Evolutionary conservation across 2,113 vertebrate genomes (phyloP).

Genomic region (Thermophis baileyi): DNA sequence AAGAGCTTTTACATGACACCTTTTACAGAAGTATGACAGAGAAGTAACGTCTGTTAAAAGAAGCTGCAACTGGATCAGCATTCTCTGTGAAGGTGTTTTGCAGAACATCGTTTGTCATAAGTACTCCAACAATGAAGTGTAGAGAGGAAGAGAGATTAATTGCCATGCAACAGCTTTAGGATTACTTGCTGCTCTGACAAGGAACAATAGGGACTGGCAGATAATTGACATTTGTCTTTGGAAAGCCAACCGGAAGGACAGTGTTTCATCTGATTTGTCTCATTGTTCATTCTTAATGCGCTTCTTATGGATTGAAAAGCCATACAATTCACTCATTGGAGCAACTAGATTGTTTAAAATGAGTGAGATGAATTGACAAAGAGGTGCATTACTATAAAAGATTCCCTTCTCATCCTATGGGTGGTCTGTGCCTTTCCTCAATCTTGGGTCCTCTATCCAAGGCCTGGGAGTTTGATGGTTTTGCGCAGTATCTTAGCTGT

Average conservation of each 20-base stretch:
- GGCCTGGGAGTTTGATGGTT: not conserved
- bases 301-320: conserved; percentile 1
- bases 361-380: conserved; percentile 36
- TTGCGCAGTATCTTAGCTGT: not conserved
- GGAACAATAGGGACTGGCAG: not conserved
- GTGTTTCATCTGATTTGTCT: conserved; percentile 39
- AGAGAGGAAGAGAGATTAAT: conserved; percentile 38
- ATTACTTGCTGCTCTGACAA: not conserved
- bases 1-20: conserved; percentile 22
- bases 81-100: not conserved
- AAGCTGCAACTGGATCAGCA: not conserved
- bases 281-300: conserved; percentile 41
- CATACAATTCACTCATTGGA: not conserved
- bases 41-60: conserved; percentile 5
- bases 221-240: not conserved
- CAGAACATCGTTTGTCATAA: not conserved
- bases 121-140: not conserved
- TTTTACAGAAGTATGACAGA: conserved; percentile 26
- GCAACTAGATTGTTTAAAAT: conserved; percentile 35
- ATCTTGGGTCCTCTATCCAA: not conserved
- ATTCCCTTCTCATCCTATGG: not conserved
- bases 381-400: not conserved
- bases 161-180: conserved; percentile 1
- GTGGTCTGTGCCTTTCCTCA: not conserved
- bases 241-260: conserved; percentile 21